Percentiles rank a stretch among this genome's conserved stretches.
Evolutionary conservation across 2,113 vertebrate genomes (phyloP).

Genomic region (Cyprinus carpio): DNA sequence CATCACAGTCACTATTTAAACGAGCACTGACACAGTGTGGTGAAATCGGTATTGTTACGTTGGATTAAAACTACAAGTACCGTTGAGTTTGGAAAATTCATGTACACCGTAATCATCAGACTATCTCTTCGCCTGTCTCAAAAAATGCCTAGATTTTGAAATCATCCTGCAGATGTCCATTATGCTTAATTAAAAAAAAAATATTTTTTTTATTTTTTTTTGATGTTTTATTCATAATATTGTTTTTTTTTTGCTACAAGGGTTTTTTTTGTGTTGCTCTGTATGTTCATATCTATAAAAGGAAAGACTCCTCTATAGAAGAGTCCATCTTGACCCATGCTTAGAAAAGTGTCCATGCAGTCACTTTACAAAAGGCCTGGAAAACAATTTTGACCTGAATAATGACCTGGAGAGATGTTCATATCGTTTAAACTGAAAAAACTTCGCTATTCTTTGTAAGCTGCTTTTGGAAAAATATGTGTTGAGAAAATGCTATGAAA

Average conservation of each 20-base stretch:
- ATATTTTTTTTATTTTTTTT: too few species aligned
- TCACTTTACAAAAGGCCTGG: background rate
- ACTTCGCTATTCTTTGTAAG: background rate
- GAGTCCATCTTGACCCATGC: background rate
- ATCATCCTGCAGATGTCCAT: too few species aligned
- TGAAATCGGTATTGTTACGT: too few species aligned
- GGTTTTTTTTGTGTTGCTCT: background rate
- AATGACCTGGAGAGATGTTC: background rate
- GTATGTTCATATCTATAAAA: background rate
- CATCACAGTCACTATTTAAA: too few species aligned
- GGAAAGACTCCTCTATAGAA: background rate
- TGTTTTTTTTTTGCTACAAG: background rate
- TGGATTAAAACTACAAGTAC: too few species aligned
- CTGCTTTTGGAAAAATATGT: background rate
- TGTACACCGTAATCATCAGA: too few species aligned
- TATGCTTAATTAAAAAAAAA: too few species aligned
- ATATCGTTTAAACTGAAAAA: background rate
- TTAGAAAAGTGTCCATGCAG: background rate
- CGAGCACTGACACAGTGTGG: too few species aligned
- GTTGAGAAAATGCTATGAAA: background rate
- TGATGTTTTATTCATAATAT: too few species aligned
- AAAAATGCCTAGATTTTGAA: too few species aligned
- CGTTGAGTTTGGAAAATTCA: too few species aligned
- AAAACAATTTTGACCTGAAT: background rate
- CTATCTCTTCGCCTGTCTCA: too few species aligned